Evolutionary conservation across 2,888 invertebrate species (phyloP).

Genomic region (Polydrusus cervinus): DNA sequence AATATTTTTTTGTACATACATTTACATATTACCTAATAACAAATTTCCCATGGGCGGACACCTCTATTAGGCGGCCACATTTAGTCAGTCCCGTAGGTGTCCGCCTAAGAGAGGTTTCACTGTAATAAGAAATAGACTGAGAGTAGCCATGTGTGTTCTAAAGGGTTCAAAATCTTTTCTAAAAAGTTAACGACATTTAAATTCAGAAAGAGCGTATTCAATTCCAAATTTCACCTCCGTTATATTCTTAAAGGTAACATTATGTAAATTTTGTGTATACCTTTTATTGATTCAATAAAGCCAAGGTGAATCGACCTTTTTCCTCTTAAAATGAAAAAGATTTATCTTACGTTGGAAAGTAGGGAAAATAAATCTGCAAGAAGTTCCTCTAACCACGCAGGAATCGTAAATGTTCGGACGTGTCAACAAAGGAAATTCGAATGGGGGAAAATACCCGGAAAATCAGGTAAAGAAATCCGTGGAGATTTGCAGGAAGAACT

Average conservation of each 20-base stretch:
- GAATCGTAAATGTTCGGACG: constrained; percentile 29
- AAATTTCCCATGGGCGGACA: too few species aligned
- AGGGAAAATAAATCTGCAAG: constrained; percentile 20
- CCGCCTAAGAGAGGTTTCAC: too few species aligned
- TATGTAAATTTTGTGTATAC: not conserved
- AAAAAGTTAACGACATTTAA: not conserved
- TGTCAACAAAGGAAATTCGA: constrained; percentile 27
- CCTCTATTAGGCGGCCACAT: too few species aligned
- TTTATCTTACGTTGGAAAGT: constrained; percentile 19
- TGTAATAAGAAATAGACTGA: not conserved
- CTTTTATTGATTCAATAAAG: not conserved
- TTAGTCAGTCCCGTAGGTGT: too few species aligned
- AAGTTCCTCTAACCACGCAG: constrained; percentile 21
- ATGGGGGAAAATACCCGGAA: constrained; percentile 16
- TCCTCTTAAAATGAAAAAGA: constrained; percentile 12
- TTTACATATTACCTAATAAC: too few species aligned
- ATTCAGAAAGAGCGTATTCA: not conserved
- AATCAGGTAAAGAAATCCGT: constrained; percentile 15
- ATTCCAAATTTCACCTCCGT: too few species aligned
- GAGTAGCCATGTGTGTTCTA: not conserved
- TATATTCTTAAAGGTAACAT: too few species aligned
- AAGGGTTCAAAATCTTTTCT: not conserved
- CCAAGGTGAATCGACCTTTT: not conserved
- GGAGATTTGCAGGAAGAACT: constrained; percentile 14
- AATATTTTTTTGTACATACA: too few species aligned